These are phyloP conservation scores for Drosophila percnosoma DNA, from an alignment of 2,888 invertebrate genomes.

Conservation along the genomic window DNA sequence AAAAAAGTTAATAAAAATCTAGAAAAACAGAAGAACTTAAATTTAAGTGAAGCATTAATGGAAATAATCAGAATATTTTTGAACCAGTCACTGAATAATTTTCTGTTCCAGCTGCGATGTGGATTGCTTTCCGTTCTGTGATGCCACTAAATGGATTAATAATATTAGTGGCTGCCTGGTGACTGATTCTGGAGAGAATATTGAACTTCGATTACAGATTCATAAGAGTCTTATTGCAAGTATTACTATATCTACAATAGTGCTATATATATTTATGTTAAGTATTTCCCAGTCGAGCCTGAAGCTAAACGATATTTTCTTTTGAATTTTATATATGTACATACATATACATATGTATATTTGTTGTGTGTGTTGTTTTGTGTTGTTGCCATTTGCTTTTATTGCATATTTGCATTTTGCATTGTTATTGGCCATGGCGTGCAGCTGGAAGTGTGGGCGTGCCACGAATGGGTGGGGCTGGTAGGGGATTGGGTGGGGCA, in stretches of 20 bases:
- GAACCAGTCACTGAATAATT: neutral
- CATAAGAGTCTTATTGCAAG: neutral
- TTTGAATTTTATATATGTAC: slow-evolving; percentile 10
- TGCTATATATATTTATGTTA: neutral
- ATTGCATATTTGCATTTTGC: slow-evolving; percentile 76
- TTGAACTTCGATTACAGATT: neutral
- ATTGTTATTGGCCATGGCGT: slow-evolving; percentile 69
- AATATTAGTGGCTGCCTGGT: neutral
- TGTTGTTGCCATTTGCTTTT: slow-evolving; percentile 61
- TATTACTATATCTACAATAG: neutral
- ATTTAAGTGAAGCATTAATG: no score
- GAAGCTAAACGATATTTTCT: neutral
- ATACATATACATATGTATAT: no score
- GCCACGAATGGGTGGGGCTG: slow-evolving; percentile 20
- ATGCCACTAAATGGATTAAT: neutral
- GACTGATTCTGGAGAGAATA: neutral
- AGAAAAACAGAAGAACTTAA: no score
- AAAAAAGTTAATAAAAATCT: neutral
- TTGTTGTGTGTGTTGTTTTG: slow-evolving; percentile 17
- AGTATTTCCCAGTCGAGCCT: slow-evolving; percentile 31
- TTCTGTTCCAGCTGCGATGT: neutral
- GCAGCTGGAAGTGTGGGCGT: slow-evolving; percentile 35
- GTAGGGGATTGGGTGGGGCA: neutral
- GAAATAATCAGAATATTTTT: neutral
- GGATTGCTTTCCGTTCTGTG: neutral